Base-by-base conservation (phyloP, 1,140 invertebrate species). In the Drosophila guanche region DNA sequence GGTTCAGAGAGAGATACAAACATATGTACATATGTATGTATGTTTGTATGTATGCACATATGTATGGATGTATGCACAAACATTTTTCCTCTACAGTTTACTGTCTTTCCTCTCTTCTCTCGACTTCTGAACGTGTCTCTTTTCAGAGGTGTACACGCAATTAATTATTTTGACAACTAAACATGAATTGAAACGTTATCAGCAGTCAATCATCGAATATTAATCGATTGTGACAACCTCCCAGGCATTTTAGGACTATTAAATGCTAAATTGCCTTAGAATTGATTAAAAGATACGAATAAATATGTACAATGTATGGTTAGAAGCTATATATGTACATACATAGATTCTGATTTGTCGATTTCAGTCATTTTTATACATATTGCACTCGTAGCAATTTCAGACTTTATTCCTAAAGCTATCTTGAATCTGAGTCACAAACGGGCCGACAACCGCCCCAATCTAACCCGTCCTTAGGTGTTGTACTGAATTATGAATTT, bases 181-280 rank as follows among this genome's bases (percentile, higher is more conserved):
- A 78, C 59, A 83, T 61, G 69, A 76, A 80, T 72, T 76, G 79
- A 81, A 80, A 71, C 59, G 72, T 70, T 80, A 84, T 84, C 79
- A 52, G 61, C 70, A 65, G 46, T 69, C 61, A 53, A 78, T 78
- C 58, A 58, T 58, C 43, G 51, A 54, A 61, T 46, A 72, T 51
- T 68, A 68, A 68, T 68, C 62, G 65, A 67, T 67, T 67, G 50
- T 55, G 62, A 67, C 65, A 67, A 67, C 67, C 62, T 42, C 59
- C 8, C 45, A 43, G 51, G 58, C 51, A 73, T 37, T 53, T 55
- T 46, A 40, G 43, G 55, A 52, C 65, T 12, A 20, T 67, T 10
- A 37, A 10, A 12, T 37, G 33, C 10, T 37, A 10, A 10, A 37
- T 37, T 10, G 33, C 33, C 29, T 33, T 8, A 10, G 29, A 33